Base-by-base conservation (phyloP, 2,113 vertebrate genomes). In the Melanerpes aurifrons region DNA sequence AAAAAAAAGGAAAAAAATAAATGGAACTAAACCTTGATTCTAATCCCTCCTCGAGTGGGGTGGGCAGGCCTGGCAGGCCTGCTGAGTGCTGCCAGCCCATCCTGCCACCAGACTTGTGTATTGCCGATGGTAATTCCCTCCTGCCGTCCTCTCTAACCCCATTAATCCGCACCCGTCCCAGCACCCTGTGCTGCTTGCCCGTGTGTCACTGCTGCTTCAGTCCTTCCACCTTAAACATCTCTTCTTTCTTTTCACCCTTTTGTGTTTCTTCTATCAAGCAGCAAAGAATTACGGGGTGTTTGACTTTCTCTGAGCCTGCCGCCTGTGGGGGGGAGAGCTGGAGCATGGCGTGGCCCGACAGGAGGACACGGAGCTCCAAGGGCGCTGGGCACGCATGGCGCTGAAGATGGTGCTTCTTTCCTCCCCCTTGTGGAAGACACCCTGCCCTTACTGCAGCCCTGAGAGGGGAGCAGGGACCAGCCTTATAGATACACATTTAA, bases 221-320 rank as follows among this genome's bases (percentile, higher is more conserved):
- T 94, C 92, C 88, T 97, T 91, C 63, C 57, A 61, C 96, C 97
- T 96, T 97, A 98, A 98, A 97, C 68, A 64, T 97, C 90, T 97
- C 92, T 97, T 97, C 96, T 98, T 97, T 97, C 97, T 98, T 98
- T 97, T 97, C 96, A 96, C 91, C 96, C 96, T 96, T 96, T 96
- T 98, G 96, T 98, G 96, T 98, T 96, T 97, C 95, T 97, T 93
- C 96, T 97, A 69, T 98, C 97, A 97, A 98, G 97, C 97, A 98
- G 98, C 98, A 97, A 98, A 98, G 98, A 98, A 97, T 98, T 98
- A 97, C 97, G 97, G 98, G 98, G 97, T 98, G 91, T 98, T 98
- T 98, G 98, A 98, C 97, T 98, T 98, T 98, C 98, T 98, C 96
- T 98, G 98, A 98, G 94, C 95, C 95, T 97, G 94, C 97, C 82